Evolutionary conservation across 2,797 vertebrate species (phyloP).

Genomic region (Acestrorhynchus altus): DNA sequence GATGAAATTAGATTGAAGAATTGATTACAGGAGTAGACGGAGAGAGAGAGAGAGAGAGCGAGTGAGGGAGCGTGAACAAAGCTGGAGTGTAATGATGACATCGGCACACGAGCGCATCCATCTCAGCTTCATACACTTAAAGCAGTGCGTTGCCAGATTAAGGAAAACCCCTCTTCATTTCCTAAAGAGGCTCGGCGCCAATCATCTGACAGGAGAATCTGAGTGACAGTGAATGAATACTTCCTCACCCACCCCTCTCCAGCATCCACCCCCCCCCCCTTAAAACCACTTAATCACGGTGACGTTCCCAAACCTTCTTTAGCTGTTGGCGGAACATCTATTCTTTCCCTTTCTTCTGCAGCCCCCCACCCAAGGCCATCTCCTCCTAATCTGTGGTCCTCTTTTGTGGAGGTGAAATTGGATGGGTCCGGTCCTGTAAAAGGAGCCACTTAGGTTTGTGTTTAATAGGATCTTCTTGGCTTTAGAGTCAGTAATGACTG

Average conservation of each 20-base stretch:
- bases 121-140: not conserved
- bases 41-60: slow-evolving; percentile 26
- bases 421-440: slow-evolving; percentile 41
- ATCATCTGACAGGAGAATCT: not conserved
- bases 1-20: slow-evolving; percentile 62
- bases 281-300: slow-evolving; percentile 30
- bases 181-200: slow-evolving; percentile 22
- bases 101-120: not conserved
- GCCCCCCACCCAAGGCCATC: slow-evolving; percentile 44
- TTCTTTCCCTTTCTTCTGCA: slow-evolving; percentile 19
- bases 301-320: slow-evolving; percentile 25
- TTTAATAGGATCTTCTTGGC: slow-evolving; percentile 48
- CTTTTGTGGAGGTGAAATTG: slow-evolving; percentile 56
- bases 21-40: slow-evolving; percentile 54
- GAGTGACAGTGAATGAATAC: slow-evolving; percentile 17
- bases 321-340: slow-evolving; percentile 32
- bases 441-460: slow-evolving; percentile 39
- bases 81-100: slow-evolving; percentile 33
- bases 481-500: slow-evolving; percentile 17
- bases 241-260: not conserved
- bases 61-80: slow-evolving; percentile 31
- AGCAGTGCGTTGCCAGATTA: slow-evolving; percentile 6
- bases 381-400: slow-evolving; percentile 16
- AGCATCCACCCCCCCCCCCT: not conserved
- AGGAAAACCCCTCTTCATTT: slow-evolving; percentile 35